Conservation (phyloP, 2,888 invertebrate species). For the Macrophya alboannulata region DNA sequence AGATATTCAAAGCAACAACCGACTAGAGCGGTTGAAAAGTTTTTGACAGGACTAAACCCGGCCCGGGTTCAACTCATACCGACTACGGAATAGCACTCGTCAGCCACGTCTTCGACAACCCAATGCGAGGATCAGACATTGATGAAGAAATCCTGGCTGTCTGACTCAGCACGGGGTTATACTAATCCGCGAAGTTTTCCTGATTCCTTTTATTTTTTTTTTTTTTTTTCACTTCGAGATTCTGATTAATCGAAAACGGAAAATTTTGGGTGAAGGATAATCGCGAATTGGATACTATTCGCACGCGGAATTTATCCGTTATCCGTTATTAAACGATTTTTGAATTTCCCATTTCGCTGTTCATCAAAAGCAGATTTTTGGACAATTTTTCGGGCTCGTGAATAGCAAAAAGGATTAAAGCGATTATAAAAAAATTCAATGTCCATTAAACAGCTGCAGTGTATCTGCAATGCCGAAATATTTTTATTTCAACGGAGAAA, state of each 20-base stretch:
- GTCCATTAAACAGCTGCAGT: constrained; percentile 14
- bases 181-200: neutral
- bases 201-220: neutral
- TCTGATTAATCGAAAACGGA: neutral
- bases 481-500: neutral
- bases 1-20: constrained; percentile 33
- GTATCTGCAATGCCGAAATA: neutral
- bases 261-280: neutral
- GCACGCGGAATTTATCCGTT: neutral
- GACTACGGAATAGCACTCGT: neutral
- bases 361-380: neutral
- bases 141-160: neutral
- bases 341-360: neutral
- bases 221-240: neutral
- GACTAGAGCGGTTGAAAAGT: constrained; percentile 21
- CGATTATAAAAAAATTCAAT: neutral
- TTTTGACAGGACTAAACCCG: constrained; percentile 6
- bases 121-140: neutral
- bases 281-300: neutral
- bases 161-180: constrained; percentile 5
- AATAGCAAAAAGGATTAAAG: neutral
- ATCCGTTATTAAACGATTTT: no score
- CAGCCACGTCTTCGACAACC: neutral
- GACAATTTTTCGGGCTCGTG: neutral
- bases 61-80: neutral